A percentile compares a stretch with the other conserved stretches of the same genome.
Conservation (phyloP, 2,797 vertebrate species). For the Neosilurus hyrtlii region DNA sequence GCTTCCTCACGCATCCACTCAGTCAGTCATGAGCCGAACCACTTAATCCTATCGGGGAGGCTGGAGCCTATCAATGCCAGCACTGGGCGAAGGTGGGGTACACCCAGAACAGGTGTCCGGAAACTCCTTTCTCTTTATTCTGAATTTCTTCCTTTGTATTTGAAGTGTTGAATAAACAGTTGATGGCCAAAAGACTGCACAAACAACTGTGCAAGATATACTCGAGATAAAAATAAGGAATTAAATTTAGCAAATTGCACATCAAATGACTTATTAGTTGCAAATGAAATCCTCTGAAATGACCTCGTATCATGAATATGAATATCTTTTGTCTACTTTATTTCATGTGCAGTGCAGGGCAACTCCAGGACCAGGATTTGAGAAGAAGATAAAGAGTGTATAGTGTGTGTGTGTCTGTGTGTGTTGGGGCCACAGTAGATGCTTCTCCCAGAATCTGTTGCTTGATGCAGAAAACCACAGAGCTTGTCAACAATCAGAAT, state of each 20-base stretch:
- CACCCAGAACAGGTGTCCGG: neutral
- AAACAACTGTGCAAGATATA: neutral
- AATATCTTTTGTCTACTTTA: neutral
- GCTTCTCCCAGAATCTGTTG: neutral
- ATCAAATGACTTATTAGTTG: neutral
- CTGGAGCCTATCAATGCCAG: too few relatives aligned
- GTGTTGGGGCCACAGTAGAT: neutral
- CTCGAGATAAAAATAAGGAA: neutral
- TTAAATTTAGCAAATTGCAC: neutral
- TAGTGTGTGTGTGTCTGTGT: neutral
- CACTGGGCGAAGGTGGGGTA: too few relatives aligned
- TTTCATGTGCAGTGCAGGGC: slow-evolving; percentile 6
- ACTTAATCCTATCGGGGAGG: neutral
- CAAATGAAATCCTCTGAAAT: neutral
- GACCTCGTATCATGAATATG: neutral
- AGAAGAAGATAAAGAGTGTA: neutral
- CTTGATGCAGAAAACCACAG: neutral
- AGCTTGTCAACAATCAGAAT: neutral
- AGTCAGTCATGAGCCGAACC: too few relatives aligned
- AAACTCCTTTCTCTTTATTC: neutral
- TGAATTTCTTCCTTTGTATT: neutral
- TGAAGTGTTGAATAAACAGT: neutral
- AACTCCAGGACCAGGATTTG: slow-evolving; percentile 36
- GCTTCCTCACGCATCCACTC: neutral
- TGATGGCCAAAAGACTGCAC: neutral